Conservation (phyloP, 2,113 vertebrate genomes). For the Microcebus jonahi region DNA sequence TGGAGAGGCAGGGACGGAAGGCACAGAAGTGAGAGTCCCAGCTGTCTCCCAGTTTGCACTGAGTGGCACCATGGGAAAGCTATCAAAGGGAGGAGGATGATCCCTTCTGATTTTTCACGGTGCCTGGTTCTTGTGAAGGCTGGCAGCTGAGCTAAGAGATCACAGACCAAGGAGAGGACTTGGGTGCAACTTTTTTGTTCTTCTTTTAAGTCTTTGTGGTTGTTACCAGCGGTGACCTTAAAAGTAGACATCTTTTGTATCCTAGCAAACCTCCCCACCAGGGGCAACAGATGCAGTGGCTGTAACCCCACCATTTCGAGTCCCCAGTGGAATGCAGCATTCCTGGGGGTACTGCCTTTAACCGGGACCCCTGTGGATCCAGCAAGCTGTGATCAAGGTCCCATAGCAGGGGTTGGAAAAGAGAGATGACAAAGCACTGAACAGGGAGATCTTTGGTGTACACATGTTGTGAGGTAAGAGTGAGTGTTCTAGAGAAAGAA, state of each 20-base stretch:
- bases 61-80: not conserved
- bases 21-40: not conserved
- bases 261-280: not conserved
- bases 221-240: not conserved
- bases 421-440: not conserved
- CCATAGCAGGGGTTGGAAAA: not conserved
- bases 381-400: not conserved
- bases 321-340: not conserved
- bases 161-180: not conserved
- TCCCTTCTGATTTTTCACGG: not conserved
- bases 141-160: not conserved
- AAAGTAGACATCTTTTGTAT: not conserved
- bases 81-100: not conserved
- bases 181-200: not conserved
- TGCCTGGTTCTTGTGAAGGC: not conserved
- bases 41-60: not conserved
- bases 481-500: not conserved
- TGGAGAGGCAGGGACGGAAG: not conserved
- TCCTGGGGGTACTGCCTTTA: not conserved
- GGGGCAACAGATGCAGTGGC: too few species aligned
- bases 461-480: too few species aligned
- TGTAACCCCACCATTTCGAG: not conserved
- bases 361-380: not conserved
- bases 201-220: not conserved
- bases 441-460: not conserved